These are phyloP conservation scores for Pogonomyrmex barbatus DNA, from an alignment of 1,140 invertebrate species.

Conservation along the genomic window DNA sequence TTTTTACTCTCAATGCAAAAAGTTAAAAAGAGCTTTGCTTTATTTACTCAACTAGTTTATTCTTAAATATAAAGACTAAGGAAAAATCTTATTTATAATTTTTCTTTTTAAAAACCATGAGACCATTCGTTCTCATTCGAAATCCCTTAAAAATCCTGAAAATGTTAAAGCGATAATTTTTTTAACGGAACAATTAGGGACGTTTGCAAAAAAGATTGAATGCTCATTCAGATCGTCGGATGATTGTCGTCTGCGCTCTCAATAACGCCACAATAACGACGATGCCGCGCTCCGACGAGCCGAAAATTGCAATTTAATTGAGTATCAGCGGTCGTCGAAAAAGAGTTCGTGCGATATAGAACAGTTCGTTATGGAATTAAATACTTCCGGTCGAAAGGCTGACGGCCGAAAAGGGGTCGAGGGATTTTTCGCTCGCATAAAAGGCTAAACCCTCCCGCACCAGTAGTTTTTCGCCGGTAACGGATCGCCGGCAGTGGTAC, in stretches of 20 bases:
- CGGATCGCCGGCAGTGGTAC: slow-evolving; percentile 27
- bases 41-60: background rate
- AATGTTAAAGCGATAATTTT: slow-evolving; percentile 31
- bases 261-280: slow-evolving; percentile 30
- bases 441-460: slow-evolving; percentile 33
- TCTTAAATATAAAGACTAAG: slow-evolving; percentile 1
- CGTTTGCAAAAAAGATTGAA: slow-evolving; percentile 16
- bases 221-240: slow-evolving; percentile 11
- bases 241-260: slow-evolving; percentile 20
- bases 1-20: background rate
- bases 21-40: background rate
- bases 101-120: background rate
- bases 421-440: slow-evolving; percentile 29
- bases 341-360: slow-evolving; percentile 33
- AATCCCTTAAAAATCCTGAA: background rate
- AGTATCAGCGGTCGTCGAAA: slow-evolving; percentile 34
- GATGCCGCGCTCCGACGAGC: slow-evolving; percentile 5
- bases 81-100: background rate
- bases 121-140: too few species aligned
- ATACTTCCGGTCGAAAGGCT: slow-evolving; percentile 50
- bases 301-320: slow-evolving; percentile 61
- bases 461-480: slow-evolving; percentile 45
- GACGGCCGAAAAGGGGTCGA: background rate
- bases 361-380: slow-evolving; percentile 60
- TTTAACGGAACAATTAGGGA: slow-evolving; percentile 46